Base-by-base conservation (phyloP, 2,888 invertebrate species). In the Barypeithes pellucidus region DNA sequence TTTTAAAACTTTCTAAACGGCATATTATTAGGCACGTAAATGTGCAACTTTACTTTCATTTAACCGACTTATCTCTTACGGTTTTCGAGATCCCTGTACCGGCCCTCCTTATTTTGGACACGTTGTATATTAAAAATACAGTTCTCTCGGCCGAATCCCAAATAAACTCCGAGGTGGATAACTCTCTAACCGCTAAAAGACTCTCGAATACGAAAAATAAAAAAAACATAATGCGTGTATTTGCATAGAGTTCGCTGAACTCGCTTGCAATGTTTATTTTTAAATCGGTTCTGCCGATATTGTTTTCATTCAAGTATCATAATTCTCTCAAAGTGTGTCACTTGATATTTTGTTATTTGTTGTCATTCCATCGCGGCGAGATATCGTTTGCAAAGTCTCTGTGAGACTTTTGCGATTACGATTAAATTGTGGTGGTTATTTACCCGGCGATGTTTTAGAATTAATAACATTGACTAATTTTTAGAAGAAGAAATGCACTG, bases 211-310 rank as follows among this genome's bases (percentile, higher is more conserved):
- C 61, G 54, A 67, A 67, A 67, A 41, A 33, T 54, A 67, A 59
- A 67, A 71, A 72, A 73, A 63, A 50, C 68, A 62, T 68, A 73
- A 73, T 73, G 73, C 68, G 73, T 73, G 68, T 68, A 73, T 73
- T 73, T 68, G 63, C 73, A 67, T 62, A 59, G 14, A 36, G 73
- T 57, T 73, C 73, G 60, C 29, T 47, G 75, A 67, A 47, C 71
- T 70, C 47, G 70, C 67, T 71, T 75, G 70, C 75, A 70, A 70
- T 71, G 75, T 75, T 68, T 75, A 75, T 75, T 75, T 75, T 75
- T 72, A 72, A 75, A 68, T 45, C 57, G 67, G 60, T 57, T 66
- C 36, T 59, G 72, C 59, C 72, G 72, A 75, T 73, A 74, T 75
- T 72, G 69, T 75, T 75, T 72, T 72, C 68, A 67, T 75, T 75